A percentile compares a stretch with the other conserved stretches of the same genome.
Evolutionary conservation across 2,113 vertebrate genomes (phyloP).

Genomic region (Chloebia gouldiae): DNA sequence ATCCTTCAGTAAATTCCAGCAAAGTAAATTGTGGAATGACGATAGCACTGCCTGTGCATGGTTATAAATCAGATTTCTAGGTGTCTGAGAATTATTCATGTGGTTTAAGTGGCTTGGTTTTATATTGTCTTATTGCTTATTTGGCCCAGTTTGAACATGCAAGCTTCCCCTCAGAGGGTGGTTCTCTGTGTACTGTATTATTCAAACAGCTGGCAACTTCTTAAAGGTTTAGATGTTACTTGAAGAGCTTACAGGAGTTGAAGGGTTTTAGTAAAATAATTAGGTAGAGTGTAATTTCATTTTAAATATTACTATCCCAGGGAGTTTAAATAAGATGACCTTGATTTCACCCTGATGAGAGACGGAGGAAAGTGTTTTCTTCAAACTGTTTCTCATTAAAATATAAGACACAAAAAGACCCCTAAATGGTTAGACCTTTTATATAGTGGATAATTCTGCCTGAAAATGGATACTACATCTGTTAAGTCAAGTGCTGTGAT

Average conservation of each 20-base stretch:
- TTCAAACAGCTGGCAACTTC: neutral
- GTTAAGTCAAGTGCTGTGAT: neutral
- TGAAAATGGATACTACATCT: neutral
- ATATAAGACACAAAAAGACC: neutral
- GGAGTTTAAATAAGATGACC: neutral
- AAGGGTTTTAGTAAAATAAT: neutral
- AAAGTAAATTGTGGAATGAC: neutral
- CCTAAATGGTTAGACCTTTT: neutral
- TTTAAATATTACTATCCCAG: neutral
- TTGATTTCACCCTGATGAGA: neutral
- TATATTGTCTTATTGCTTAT: neutral
- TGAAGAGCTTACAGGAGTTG: neutral
- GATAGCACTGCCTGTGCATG: neutral
- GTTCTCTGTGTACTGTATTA: neutral
- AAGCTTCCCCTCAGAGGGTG: neutral
- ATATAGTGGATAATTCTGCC: neutral
- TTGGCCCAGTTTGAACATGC: neutral
- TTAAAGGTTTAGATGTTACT: constrained; percentile 5
- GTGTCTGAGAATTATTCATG: neutral
- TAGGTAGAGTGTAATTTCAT: neutral
- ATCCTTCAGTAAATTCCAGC: neutral
- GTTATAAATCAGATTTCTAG: neutral
- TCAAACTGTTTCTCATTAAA: neutral
- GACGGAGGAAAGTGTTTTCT: neutral
- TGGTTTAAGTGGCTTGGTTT: constrained; percentile 1